Conservation (phyloP, 2,113 vertebrate species). For the Equus quagga region DNA sequence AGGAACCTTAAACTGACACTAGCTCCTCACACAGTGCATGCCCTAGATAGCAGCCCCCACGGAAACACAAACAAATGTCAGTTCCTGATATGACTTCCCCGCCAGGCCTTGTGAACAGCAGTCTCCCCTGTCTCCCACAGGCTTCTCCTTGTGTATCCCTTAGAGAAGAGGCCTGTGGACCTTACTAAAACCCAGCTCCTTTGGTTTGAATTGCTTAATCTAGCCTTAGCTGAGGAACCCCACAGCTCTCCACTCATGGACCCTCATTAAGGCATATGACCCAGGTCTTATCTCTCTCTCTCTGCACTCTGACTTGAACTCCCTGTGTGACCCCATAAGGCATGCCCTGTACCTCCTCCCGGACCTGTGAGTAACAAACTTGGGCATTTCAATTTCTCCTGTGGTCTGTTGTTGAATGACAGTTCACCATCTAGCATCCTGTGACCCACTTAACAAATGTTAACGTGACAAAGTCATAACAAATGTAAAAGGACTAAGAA, state of each 20-base stretch:
- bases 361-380: not conserved
- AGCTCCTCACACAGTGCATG: not conserved
- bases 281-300: not conserved
- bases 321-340: fast-evolving
- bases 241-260: not conserved
- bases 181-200: not conserved
- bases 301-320: not conserved
- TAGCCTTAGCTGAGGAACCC: not conserved
- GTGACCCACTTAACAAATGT: not conserved
- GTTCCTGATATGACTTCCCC: not conserved
- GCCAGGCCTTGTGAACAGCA: not conserved
- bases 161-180: not conserved
- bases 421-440: not conserved
- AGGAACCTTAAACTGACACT: not conserved
- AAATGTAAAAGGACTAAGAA: not conserved
- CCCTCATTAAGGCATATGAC: not conserved
- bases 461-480: not conserved
- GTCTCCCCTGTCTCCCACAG: no score
- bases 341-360: not conserved
- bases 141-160: not conserved
- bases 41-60: not conserved
- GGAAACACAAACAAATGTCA: not conserved
- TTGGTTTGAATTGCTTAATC: not conserved
- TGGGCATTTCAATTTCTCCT: not conserved
- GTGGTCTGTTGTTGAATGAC: not conserved